Evolutionary conservation across 2,888 invertebrate genomes (phyloP).

Genomic region (Parnassius glacialis): DNA sequence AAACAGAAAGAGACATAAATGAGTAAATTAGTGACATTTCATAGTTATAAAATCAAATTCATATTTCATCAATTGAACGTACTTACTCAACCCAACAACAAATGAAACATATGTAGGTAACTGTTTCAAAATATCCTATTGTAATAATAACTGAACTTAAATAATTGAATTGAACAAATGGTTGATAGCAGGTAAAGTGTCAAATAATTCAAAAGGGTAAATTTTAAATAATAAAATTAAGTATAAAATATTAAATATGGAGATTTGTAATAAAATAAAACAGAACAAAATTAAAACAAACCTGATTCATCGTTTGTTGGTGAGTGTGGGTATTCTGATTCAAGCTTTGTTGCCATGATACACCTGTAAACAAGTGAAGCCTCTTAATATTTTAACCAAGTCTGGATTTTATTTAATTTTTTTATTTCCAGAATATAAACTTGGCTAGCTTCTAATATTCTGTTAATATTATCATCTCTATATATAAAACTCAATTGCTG

Average conservation of each 20-base stretch:
- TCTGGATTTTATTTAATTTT: not conserved
- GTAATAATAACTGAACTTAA: too few species aligned
- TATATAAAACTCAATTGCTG: too few species aligned
- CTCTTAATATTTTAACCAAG: constrained; percentile 6
- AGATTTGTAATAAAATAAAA: constrained; percentile 25
- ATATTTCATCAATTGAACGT: too few species aligned
- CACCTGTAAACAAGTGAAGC: constrained; percentile 70
- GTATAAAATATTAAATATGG: not conserved
- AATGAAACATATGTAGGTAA: too few species aligned
- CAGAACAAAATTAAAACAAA: constrained; percentile 51
- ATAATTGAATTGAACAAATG: not conserved
- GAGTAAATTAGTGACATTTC: too few species aligned
- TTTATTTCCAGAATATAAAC: not conserved
- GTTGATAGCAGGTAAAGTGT: not conserved
- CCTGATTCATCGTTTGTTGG: constrained; percentile 72
- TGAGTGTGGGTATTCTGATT: constrained; percentile 63
- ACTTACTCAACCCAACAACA: too few species aligned
- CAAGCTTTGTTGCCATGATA: constrained; percentile 71
- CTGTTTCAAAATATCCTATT: too few species aligned
- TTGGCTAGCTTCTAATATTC: not conserved
- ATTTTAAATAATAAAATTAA: too few species aligned
- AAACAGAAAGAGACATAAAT: too few species aligned
- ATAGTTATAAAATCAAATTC: too few species aligned
- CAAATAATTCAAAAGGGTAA: too few species aligned
- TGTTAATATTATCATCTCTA: too few species aligned